Evolutionary conservation across 2,888 invertebrate genomes (phyloP).

Genomic region (Eulithis testata): DNA sequence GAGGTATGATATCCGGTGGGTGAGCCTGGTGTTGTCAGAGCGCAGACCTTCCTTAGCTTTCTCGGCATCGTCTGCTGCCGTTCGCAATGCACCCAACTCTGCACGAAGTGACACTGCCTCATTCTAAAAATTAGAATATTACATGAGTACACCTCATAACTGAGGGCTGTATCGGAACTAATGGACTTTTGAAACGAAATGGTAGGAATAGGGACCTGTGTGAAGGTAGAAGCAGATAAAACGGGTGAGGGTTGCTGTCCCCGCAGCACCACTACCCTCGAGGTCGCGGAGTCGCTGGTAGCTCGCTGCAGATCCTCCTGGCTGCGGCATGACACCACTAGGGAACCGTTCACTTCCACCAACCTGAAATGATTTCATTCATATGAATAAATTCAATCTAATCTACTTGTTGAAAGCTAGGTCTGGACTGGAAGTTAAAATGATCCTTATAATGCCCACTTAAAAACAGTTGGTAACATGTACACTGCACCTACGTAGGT

Average conservation of each 20-base stretch:
- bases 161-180: too few relatives aligned
- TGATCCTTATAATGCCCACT: too few relatives aligned
- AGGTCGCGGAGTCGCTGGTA: constrained; percentile 86
- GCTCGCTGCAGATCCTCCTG: constrained; percentile 89
- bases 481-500: too few relatives aligned
- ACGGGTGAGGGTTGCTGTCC: constrained; percentile 52
- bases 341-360: constrained; percentile 92
- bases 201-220: constrained; percentile 56
- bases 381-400: neutral
- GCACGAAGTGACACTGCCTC: constrained; percentile 83
- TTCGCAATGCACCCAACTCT: constrained; percentile 84
- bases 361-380: constrained; percentile 77
- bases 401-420: neutral
- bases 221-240: constrained; percentile 61
- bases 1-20: constrained; percentile 94
- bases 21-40: constrained; percentile 92
- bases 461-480: too few relatives aligned
- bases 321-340: constrained; percentile 87
- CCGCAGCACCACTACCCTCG: constrained; percentile 86
- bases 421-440: too few relatives aligned
- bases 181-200: neutral
- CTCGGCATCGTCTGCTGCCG: constrained; percentile 86
- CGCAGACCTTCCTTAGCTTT: constrained; percentile 86
- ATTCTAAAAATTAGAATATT: constrained; percentile 53
- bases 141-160: too few relatives aligned